Percentiles rank a stretch among this genome's conserved stretches.
These are phyloP conservation scores for Ceratina australensis DNA, from an alignment of 1,140 invertebrate genomes.

Conservation along the genomic window DNA sequence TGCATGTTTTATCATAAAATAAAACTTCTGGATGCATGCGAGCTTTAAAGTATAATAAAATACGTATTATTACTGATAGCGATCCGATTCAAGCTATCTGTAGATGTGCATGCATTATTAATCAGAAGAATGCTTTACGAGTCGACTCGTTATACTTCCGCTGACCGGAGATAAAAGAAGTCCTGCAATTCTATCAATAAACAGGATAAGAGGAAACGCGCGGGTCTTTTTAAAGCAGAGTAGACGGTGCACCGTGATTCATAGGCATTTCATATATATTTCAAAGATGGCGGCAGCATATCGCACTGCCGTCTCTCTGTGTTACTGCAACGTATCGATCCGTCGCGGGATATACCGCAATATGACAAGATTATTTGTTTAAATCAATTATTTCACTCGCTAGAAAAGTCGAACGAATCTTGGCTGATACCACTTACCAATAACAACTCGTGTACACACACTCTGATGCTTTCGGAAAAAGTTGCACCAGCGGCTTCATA, in stretches of 20 bases:
- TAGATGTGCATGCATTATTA: constrained; percentile 63
- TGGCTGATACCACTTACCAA: constrained; percentile 75
- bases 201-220: constrained; percentile 19
- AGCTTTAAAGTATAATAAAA: constrained; percentile 10
- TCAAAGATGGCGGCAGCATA: constrained; percentile 39
- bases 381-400: constrained; percentile 32
- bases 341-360: constrained; percentile 52
- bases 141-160: constrained; percentile 13
- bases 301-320: constrained; percentile 39
- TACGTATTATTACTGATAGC: neutral
- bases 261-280: constrained; percentile 18
- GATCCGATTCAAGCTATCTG: constrained; percentile 52
- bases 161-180: constrained; percentile 3
- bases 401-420: neutral
- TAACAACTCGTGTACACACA: constrained; percentile 81
- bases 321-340: constrained; percentile 61
- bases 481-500: constrained; percentile 76
- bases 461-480: constrained; percentile 77
- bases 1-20: neutral
- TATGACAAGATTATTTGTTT: constrained; percentile 58
- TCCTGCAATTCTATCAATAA: neutral
- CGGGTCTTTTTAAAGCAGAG: constrained; percentile 41
- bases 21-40: constrained; percentile 2
- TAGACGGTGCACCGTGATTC: constrained; percentile 32
- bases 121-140: constrained; percentile 40